Evolutionary conservation across 2,113 vertebrate species (phyloP).

Genomic region (Opisthocomus hoazin): DNA sequence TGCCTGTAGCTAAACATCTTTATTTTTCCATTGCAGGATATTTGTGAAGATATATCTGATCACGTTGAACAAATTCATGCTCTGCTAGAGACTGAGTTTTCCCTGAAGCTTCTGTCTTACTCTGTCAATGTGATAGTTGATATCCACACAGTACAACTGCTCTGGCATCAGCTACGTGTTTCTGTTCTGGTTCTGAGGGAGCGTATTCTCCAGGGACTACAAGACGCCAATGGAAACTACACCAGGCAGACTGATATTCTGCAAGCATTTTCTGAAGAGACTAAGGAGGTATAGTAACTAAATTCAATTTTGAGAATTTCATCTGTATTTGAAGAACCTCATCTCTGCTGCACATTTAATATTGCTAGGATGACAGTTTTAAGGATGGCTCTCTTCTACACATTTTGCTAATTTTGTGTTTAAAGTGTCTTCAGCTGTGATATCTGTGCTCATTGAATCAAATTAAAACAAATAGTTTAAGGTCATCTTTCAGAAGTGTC

Average conservation of each 20-base stretch:
- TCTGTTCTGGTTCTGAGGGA: constrained; percentile 96
- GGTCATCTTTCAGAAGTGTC: neutral
- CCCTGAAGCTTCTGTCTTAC: constrained; percentile 95
- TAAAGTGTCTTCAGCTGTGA: neutral
- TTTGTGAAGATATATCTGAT: constrained; percentile 98
- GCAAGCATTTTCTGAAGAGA: constrained; percentile 93
- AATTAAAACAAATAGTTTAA: neutral
- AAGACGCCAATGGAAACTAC: constrained; percentile 98
- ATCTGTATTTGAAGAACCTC: neutral
- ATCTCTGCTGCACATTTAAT: neutral
- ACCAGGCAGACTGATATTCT: constrained; percentile 95
- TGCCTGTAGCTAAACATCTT: neutral
- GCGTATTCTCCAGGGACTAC: constrained; percentile 95
- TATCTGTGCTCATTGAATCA: neutral
- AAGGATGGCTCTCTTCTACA: neutral
- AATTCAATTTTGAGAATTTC: neutral
- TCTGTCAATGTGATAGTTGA: constrained; percentile 97
- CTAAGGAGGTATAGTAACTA: constrained; percentile 80
- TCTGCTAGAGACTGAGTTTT: constrained; percentile 95
- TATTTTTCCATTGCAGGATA: constrained; percentile 78
- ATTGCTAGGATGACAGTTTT: neutral
- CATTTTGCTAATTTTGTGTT: neutral
- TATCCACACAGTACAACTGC: constrained; percentile 91
- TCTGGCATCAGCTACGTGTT: constrained; percentile 98
- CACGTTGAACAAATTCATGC: constrained; percentile 99